Conservation (phyloP, 1,140 invertebrate species). For the Pachypeltis micranthus region DNA sequence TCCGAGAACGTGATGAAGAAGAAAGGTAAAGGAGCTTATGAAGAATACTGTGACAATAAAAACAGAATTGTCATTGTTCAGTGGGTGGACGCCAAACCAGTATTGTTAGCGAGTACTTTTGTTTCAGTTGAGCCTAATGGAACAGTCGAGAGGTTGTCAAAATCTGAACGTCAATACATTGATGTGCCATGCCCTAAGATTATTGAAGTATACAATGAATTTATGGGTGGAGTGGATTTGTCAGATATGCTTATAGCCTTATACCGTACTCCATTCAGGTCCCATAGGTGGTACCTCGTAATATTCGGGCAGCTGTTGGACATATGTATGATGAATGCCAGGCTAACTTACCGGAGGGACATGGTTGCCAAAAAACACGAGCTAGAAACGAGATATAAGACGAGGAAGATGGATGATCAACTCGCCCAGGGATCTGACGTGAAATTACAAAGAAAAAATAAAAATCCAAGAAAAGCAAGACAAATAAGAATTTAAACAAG, state of each 20-base stretch:
- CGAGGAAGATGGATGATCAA: too few species aligned
- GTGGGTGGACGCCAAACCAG: conserved; percentile 37
- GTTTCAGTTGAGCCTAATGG: conserved; percentile 28
- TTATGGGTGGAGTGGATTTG: conserved; percentile 34
- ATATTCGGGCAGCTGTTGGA: conserved; percentile 13
- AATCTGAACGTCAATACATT: conserved; percentile 27
- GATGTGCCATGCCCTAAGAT: conserved; percentile 33
- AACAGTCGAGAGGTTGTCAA: conserved; percentile 29
- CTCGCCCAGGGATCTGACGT: too few species aligned
- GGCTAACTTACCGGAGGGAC: conserved; percentile 1
- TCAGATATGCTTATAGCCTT: conserved; percentile 36
- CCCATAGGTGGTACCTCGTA: conserved; percentile 22
- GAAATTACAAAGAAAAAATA: too few species aligned
- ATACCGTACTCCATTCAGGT: conserved; percentile 26
- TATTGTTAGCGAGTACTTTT: conserved; percentile 34
- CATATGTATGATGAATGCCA: not conserved
- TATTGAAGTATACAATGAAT: conserved; percentile 35
- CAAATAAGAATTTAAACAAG: too few species aligned
- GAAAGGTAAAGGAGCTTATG: conserved; percentile 30
- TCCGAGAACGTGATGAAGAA: conserved; percentile 32
- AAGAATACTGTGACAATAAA: conserved; percentile 20
- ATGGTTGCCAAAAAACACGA: not conserved
- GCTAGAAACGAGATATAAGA: too few species aligned
- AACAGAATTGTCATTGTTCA: conserved; percentile 29
- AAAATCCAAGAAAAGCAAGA: too few species aligned